Evolutionary conservation across 2,113 vertebrate genomes (phyloP).

Genomic region (Oncorhynchus nerka): DNA sequence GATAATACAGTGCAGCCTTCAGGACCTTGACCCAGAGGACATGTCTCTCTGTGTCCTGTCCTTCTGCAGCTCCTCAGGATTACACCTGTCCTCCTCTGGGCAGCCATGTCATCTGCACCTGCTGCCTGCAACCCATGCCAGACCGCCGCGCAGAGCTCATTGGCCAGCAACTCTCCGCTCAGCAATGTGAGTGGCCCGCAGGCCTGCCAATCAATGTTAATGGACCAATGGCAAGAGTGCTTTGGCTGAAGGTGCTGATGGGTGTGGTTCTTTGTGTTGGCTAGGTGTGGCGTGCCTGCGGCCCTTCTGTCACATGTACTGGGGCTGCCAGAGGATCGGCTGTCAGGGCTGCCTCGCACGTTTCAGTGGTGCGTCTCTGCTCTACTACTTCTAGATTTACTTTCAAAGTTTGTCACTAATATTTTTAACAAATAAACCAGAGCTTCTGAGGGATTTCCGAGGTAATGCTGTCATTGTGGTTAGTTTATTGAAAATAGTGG

Average conservation of each 20-base stretch:
- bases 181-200: conserved; percentile 84
- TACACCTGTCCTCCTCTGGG: conserved; percentile 86
- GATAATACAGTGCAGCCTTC: no score
- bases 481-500: no score
- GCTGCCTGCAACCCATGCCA: conserved; percentile 97
- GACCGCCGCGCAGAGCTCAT: conserved; percentile 85
- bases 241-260: background rate
- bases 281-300: conserved; percentile 88
- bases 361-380: conserved; percentile 81
- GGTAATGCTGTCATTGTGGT: no score
- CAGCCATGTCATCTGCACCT: conserved; percentile 88
- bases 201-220: conserved; percentile 3
- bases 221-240: background rate
- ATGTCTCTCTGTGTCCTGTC: no score
- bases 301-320: conserved; percentile 95
- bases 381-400: conserved; percentile 3
- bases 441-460: no score
- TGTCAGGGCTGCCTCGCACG: conserved; percentile 91
- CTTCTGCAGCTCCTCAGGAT: conserved; percentile 69
- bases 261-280: conserved; percentile 17
- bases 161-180: conserved; percentile 78
- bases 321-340: conserved; percentile 88
- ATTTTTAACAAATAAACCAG: no score
- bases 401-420: no score
- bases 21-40: no score